Evolutionary conservation across 2,888 invertebrate species (phyloP), one percentile per base, ranked within the genome.

Genomic region (Oligia strigilis): DNA sequence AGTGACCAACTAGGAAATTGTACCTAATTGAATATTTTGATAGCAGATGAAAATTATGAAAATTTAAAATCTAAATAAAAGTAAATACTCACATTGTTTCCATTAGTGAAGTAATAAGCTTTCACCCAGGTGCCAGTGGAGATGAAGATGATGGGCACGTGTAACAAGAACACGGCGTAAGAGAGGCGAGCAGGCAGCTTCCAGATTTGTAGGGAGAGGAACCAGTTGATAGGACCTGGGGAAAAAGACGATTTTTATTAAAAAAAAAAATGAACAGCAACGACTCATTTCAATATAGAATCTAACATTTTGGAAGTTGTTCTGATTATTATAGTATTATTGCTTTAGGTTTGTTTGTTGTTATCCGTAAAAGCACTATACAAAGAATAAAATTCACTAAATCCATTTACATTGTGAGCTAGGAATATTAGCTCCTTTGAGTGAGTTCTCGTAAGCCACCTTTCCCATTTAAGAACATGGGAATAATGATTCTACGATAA

Each of bases 161-260:
- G 97, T 0, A 97, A 88, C 17, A 97, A 90, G 86, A 97, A 98
- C 91, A 97, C 95, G 14, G 97, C 97, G 84, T 97, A 97, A 0
- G 97, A 97, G 19, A 98, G 92, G 23, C 97, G 95, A 2, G 97
- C 96, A 1, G 97, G 94, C 19, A 97, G 92, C 91, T 97, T 97
- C 95, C 97, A 97, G 60, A 97, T 87, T 23, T 92, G 90, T 1
- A 96, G 90, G 0, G 97, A 97, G 1, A 97, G 92, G 82, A 97
- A 95, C 96, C 97, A 97, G 88, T 97, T 97, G 9, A 97, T 91
- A 17, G 96, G 94, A 85, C 97, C 97, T 97, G 83, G 19, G 66
- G 55, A 80, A 40, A 66, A 73, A 52, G 6, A 60, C 11, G 4
- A 17, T 36, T 60, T 55, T 0, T 23, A 49, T 46, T 46, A 55